Evolutionary conservation across 2,888 invertebrate genomes (phyloP).

Genomic region (Campoletis raptor): DNA sequence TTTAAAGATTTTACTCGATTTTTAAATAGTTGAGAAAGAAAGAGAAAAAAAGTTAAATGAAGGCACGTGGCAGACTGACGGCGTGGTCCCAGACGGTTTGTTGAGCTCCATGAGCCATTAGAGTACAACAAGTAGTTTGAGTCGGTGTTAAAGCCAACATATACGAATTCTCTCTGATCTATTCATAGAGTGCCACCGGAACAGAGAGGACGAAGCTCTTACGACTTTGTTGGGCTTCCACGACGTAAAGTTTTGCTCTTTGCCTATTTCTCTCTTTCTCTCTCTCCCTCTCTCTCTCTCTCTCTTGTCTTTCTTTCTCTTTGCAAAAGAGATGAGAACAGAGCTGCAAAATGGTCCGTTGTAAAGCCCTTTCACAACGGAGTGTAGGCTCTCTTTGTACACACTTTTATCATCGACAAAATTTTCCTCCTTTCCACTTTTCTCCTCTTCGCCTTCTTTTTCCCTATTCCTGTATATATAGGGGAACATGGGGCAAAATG

Average conservation of each 20-base stretch:
- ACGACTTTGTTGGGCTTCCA: slow-evolving; percentile 61
- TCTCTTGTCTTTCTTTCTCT: slow-evolving; percentile 30
- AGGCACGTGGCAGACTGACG: slow-evolving; percentile 52
- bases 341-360: slow-evolving; percentile 65
- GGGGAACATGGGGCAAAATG: too few relatives aligned
- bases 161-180: slow-evolving; percentile 76
- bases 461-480: slow-evolving; percentile 4
- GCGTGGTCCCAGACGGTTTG: slow-evolving; percentile 49
- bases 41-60: slow-evolving; percentile 24
- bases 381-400: slow-evolving; percentile 62
- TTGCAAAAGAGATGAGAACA: slow-evolving; percentile 24
- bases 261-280: slow-evolving; percentile 16
- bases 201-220: slow-evolving; percentile 55
- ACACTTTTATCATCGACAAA: slow-evolving; percentile 67
- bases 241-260: slow-evolving; percentile 22
- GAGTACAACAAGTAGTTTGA: slow-evolving; percentile 64
- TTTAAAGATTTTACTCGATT: slow-evolving; percentile 25
- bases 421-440: slow-evolving; percentile 35
- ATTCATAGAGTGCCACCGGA: slow-evolving; percentile 78
- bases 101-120: slow-evolving; percentile 59
- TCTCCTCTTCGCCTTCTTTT: background rate
- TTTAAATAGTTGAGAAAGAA: background rate
- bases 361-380: slow-evolving; percentile 59
- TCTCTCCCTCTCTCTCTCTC: background rate
- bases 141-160: slow-evolving; percentile 60